A percentile compares a stretch with the other conserved stretches of the same genome.
phyloP scores from a whole-genome alignment of 2,113 vertebrate species.

The Tiliqua scincoides region DNA sequence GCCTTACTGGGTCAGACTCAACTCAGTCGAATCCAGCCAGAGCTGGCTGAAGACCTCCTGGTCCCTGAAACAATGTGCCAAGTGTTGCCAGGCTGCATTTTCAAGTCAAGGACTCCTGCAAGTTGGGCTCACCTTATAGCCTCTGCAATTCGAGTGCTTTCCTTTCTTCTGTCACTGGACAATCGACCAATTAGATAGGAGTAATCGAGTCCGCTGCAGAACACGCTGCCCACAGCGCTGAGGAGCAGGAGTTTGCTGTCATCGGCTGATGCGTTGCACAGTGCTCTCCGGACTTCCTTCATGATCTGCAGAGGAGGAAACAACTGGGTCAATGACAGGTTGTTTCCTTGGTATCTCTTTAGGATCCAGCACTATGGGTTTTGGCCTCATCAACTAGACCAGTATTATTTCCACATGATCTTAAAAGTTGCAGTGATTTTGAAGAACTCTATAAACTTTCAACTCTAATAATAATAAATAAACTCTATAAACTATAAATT shows the following conservation, averaged over 20 bases:
- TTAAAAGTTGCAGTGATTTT: background rate
- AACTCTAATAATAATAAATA: too few species aligned
- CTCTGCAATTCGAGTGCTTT: slow-evolving; percentile 94
- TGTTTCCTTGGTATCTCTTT: too few species aligned
- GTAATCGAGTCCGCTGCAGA: slow-evolving; percentile 96
- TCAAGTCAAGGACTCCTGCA: slow-evolving; percentile 66
- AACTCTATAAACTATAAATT: too few species aligned
- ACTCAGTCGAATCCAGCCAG: too few species aligned
- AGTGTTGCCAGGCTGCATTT: slow-evolving; percentile 60
- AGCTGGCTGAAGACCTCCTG: too few species aligned
- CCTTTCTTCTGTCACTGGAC: slow-evolving; percentile 94
- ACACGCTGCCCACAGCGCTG: slow-evolving; percentile 93
- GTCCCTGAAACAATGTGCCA: too few species aligned
- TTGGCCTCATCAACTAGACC: slow-evolving; percentile 49
- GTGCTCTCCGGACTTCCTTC: slow-evolving; percentile 94
- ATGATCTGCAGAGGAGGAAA: slow-evolving; percentile 87
- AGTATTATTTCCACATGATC: slow-evolving; percentile 5
- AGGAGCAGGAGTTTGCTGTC: slow-evolving; percentile 95
- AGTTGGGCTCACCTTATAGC: slow-evolving; percentile 88
- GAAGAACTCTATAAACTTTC: slow-evolving; percentile 33
- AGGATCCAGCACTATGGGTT: background rate
- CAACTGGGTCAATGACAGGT: slow-evolving; percentile 62
- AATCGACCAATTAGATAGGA: slow-evolving; percentile 95
- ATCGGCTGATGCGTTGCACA: slow-evolving; percentile 91
- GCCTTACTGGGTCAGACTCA: background rate